Evolutionary conservation across 2,797 vertebrate species (phyloP), one percentile per base, ranked within the genome.

Genomic region (Prunella strophiata): DNA sequence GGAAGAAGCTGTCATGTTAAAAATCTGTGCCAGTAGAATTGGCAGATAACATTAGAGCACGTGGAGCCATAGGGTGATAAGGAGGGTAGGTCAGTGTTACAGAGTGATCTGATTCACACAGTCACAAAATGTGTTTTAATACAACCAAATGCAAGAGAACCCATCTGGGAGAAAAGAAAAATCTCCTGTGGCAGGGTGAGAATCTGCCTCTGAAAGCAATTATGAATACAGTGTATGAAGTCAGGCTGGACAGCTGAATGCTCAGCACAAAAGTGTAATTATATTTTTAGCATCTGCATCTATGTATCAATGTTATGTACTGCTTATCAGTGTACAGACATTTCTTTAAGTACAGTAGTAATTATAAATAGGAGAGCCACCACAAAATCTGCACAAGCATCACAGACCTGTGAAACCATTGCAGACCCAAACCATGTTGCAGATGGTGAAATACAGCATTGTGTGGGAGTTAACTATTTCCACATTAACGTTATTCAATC

Each of bases 391-490:
- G 65, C 67, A 3, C 54, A 40, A 45, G 47, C 16, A 0, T 91
- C 65, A 58, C 6, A 80, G 78, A 74, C 58, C 68, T 93, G 89
- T 83, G 89, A 96, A 96, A 92, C 84, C 57, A 45, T 48, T 91
- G 81, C 83, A 80, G 50, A 90, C 25, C 55, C 78, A 91, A 91
- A 62, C 57, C 62, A 4, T 7, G 30, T 15, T 87, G 68, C 84
- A 93, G 88, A 61, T 78, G 88, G 66, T 73, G 77, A 88, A 84
- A 88, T 23, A 45, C 50, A 54, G 65, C 1, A 1, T 22, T 95
- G 94, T 67, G 95, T 94, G 80, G 94, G 96, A 94, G 94, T 91
- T 94, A 22, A 40, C 80, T 63, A 77, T 94, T 97, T 91, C 86
- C 75, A 93, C 91, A 68, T 57, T 82, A 83, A 81, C 30, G 3